These are phyloP conservation scores for Bubo scandiacus DNA, from an alignment of 2,113 vertebrate genomes.

Conservation along the genomic window DNA sequence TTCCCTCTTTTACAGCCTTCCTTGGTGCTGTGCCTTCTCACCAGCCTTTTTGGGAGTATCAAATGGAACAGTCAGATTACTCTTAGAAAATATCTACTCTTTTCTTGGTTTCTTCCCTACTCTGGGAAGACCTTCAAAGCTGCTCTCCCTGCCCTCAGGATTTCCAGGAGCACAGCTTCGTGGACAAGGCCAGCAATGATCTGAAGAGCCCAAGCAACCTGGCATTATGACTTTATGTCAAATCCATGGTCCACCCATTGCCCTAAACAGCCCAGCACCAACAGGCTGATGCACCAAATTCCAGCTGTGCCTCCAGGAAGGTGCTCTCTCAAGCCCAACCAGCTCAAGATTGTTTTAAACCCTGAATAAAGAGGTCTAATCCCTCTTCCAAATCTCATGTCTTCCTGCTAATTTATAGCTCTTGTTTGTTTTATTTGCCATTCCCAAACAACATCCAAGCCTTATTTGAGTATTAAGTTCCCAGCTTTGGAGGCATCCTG, in stretches of 20 bases:
- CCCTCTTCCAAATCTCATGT: not conserved
- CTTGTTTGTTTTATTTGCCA: not conserved
- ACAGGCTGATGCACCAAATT: not conserved
- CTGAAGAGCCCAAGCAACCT: not conserved
- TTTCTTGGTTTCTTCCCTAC: conserved; percentile 1
- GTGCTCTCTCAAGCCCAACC: not conserved
- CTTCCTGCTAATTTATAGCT: not conserved
- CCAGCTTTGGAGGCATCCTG: not conserved
- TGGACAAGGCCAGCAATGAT: not conserved
- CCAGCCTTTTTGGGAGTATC: not conserved
- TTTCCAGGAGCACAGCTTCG: not conserved
- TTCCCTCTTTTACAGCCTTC: not conserved
- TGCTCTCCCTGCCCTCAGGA: not conserved
- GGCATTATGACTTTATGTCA: not conserved
- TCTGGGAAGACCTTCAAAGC: conserved; percentile 32
- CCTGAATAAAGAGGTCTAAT: not conserved
- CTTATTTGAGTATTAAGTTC: not conserved
- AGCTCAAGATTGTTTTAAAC: not conserved
- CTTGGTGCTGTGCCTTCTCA: not conserved
- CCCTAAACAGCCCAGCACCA: not conserved
- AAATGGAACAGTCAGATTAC: conserved; percentile 4
- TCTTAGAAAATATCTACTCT: conserved; percentile 26
- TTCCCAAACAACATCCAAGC: not conserved
- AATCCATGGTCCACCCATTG: not conserved
- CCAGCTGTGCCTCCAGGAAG: not conserved